Percentiles rank a stretch among this genome's conserved stretches.
phyloP scores from a whole-genome alignment of 2,888 invertebrate genomes.

The Aporophyla nigra region DNA sequence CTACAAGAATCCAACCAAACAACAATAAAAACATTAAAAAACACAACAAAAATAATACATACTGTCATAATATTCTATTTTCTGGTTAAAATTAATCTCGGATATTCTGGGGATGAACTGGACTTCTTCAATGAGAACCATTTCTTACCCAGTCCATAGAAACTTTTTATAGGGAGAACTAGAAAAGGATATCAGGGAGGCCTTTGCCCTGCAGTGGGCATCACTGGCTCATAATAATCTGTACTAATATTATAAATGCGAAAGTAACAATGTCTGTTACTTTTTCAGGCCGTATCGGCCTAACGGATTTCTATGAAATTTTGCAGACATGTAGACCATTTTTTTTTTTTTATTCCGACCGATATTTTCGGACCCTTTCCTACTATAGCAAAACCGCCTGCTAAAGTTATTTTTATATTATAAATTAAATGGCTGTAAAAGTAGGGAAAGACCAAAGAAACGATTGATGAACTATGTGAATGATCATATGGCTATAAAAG shows the following conservation, averaged over 20 bases:
- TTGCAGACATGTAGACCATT: not conserved
- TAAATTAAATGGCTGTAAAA: no score
- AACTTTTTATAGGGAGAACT: not conserved
- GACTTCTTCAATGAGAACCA: no score
- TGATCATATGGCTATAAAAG: no score
- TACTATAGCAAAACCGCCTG: not conserved
- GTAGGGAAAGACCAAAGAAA: no score
- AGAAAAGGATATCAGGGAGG: rapidly evolving
- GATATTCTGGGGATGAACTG: not conserved
- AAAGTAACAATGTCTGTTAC: not conserved
- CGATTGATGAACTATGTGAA: no score
- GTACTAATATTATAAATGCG: not conserved
- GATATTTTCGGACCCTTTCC: no score
- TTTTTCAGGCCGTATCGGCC: not conserved
- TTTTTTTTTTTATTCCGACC: no score
- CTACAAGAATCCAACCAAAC: not conserved
- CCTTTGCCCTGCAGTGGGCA: not conserved
- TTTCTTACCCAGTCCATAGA: no score
- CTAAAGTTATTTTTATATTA: not conserved
- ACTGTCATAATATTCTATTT: not conserved
- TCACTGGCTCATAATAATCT: not conserved
- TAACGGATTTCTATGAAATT: not conserved
- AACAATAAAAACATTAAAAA: no score
- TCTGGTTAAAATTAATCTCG: not conserved
- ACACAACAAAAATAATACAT: no score